Percentiles rank a stretch among this genome's conserved stretches.
phyloP scores from a whole-genome alignment of 2,113 vertebrate genomes.

The Myanophis thanlyinensis region DNA sequence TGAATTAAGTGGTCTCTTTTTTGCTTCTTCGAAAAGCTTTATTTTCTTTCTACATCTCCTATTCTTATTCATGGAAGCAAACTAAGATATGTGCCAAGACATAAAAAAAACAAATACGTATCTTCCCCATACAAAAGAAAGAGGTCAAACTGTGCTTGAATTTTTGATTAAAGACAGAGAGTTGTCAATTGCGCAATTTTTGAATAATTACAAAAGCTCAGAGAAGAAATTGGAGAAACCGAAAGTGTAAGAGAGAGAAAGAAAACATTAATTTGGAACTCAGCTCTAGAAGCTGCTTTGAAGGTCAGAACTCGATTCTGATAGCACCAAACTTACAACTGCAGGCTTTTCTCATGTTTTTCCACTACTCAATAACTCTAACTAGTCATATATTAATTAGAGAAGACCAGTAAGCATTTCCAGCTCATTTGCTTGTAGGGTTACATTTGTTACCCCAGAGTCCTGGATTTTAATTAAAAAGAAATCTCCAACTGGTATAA shows the following conservation, averaged over 20 bases:
- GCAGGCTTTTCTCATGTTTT: neutral
- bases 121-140: neutral
- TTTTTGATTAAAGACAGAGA: slow-evolving; percentile 2
- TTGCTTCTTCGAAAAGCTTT: neutral
- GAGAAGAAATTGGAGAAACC: neutral
- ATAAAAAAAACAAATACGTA: neutral
- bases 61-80: neutral
- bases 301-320: neutral
- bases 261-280: neutral
- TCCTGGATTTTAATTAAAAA: neutral
- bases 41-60: slow-evolving; percentile 4
- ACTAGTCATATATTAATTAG: neutral
- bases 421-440: neutral
- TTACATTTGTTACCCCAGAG: neutral
- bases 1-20: neutral
- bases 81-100: neutral
- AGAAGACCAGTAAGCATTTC: neutral
- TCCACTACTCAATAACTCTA: neutral
- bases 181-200: neutral
- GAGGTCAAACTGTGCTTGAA: neutral
- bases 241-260: neutral
- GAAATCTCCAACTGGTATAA: neutral
- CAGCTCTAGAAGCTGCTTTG: neutral
- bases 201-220: neutral
- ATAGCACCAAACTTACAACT: neutral